Evolutionary conservation across 2,797 vertebrate genomes (phyloP).

Genomic region (Stomatorhinus walkeri): DNA sequence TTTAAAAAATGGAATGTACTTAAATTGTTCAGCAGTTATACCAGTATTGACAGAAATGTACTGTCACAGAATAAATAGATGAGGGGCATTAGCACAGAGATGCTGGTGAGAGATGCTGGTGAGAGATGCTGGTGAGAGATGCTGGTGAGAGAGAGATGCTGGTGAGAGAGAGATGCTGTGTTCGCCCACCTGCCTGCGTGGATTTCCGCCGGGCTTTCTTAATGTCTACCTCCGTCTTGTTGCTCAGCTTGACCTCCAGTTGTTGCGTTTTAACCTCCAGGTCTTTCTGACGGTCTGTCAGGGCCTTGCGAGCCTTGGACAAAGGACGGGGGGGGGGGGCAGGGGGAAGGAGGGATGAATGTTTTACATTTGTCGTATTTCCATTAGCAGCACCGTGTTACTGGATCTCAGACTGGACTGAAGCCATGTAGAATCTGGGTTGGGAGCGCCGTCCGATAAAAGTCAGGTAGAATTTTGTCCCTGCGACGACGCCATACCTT

Average conservation of each 20-base stretch:
- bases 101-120: not conserved
- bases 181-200: slow-evolving; percentile 84
- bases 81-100: not conserved
- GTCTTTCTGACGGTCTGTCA: slow-evolving; percentile 91
- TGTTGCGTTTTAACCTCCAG: slow-evolving; percentile 97
- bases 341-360: not conserved
- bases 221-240: slow-evolving; percentile 97
- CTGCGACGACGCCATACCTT: slow-evolving; percentile 63
- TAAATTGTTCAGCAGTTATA: not conserved
- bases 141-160: not conserved
- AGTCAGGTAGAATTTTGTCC: not conserved
- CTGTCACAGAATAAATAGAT: not conserved
- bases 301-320: slow-evolving; percentile 79
- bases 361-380: not conserved
- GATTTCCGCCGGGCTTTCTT: slow-evolving; percentile 95
- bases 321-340: not conserved
- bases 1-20: not conserved
- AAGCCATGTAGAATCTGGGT: not conserved
- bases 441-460: not conserved
- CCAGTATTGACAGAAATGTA: not conserved
- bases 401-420: not conserved
- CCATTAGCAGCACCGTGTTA: not conserved
- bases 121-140: not conserved
- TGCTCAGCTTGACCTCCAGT: slow-evolving; percentile 90
- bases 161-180: not conserved